Conservation (phyloP, 2,113 vertebrate species). For the Columba livia region DNA sequence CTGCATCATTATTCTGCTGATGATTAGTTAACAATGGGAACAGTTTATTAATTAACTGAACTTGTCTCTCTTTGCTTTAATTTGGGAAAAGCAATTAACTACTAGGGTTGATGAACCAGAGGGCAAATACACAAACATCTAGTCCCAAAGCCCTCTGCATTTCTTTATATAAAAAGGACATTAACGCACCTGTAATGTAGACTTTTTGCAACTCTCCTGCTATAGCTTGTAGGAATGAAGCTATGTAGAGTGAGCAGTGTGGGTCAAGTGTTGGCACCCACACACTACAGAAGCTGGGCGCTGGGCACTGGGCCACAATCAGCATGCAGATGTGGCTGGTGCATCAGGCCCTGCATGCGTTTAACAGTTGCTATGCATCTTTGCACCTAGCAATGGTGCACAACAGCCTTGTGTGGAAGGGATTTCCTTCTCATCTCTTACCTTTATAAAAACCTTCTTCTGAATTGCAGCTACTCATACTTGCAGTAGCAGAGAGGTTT, state of each 20-base stretch:
- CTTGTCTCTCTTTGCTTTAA: constrained; percentile 27
- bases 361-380: not conserved
- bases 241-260: not conserved
- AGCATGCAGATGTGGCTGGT: not conserved
- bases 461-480: not conserved
- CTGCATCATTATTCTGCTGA: constrained; percentile 1
- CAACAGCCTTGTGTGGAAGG: not conserved
- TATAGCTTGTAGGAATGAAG: not conserved
- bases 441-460: not conserved
- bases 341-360: not conserved
- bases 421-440: not conserved
- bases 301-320: not conserved
- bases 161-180: not conserved
- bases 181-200: not conserved
- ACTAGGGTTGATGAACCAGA: constrained; percentile 2
- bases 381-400: not conserved
- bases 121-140: constrained; percentile 4
- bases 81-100: constrained; percentile 52
- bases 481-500: not conserved
- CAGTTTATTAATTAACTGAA: constrained; percentile 54
- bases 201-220: not conserved
- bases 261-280: not conserved
- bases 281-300: not conserved
- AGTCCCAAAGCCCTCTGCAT: not conserved
- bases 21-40: constrained; percentile 58